Evolutionary conservation across 2,888 invertebrate species (phyloP).

Genomic region (Philaethria dido): DNA sequence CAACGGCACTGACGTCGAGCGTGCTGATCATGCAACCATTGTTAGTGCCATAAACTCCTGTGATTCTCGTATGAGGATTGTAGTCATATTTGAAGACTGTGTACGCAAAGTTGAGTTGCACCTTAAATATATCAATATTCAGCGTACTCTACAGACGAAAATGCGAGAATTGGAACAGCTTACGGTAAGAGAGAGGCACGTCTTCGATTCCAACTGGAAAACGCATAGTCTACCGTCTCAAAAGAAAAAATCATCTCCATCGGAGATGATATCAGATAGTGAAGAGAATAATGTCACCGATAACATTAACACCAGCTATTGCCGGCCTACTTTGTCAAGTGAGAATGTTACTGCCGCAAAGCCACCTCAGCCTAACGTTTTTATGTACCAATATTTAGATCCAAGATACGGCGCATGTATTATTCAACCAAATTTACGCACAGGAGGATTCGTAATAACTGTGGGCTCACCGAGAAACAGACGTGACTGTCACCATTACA

Average conservation of each 20-base stretch:
- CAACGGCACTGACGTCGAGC: slow-evolving; percentile 97
- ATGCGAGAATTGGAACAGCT: slow-evolving; percentile 93
- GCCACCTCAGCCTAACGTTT: slow-evolving; percentile 74
- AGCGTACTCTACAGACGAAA: slow-evolving; percentile 92
- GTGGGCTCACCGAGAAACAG: slow-evolving; percentile 87
- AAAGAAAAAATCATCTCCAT: slow-evolving; percentile 88
- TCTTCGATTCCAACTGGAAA: slow-evolving; percentile 94
- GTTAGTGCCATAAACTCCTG: slow-evolving; percentile 96
- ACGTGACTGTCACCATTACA: slow-evolving; percentile 87
- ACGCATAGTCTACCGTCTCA: slow-evolving; percentile 94
- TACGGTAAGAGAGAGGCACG: slow-evolving; percentile 91
- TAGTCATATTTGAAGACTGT: slow-evolving; percentile 98
- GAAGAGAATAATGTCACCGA: slow-evolving; percentile 75
- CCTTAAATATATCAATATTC: slow-evolving; percentile 95
- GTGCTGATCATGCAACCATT: slow-evolving; percentile 95
- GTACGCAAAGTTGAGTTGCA: slow-evolving; percentile 96
- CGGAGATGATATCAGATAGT: slow-evolving; percentile 71
- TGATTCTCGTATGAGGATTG: slow-evolving; percentile 96
- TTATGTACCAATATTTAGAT: slow-evolving; percentile 88
- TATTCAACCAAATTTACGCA: slow-evolving; percentile 86
- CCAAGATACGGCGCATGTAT: slow-evolving; percentile 88
- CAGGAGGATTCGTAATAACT: slow-evolving; percentile 89
- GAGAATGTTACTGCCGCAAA: slow-evolving; percentile 87
- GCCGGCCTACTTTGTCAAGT: slow-evolving; percentile 91
- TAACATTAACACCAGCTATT: slow-evolving; percentile 84